Evolutionary conservation across 2,888 invertebrate genomes (phyloP), one percentile per base, ranked within the genome.

Genomic region (Caenorhabditis doughertyi): DNA sequence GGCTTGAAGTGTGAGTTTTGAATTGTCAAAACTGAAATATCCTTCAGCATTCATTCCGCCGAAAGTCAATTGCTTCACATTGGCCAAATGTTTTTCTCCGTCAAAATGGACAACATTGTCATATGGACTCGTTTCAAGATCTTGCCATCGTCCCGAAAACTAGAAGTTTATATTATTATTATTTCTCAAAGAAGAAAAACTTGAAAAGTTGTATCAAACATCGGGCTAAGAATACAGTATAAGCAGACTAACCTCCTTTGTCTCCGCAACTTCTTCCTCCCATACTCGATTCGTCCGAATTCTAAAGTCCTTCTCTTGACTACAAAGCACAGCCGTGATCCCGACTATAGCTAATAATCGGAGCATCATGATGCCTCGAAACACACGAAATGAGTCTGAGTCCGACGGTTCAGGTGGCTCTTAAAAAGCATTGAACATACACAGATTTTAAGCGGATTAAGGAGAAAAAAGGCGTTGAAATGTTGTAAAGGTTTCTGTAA

Each of bases 41-140:
- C 88, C 91, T 62, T 91, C 91, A 5, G 90, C 90, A 76, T 90
- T 91, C 67, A 71, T 60, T 16, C 91, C 91, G 2, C 89, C 89
- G 58, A 91, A 91, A 0, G 91, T 91, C 23, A 91, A 58, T 49
- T 91, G 91, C 39, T 88, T 85, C 16, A 91, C 88, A 79, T 89
- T 91, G n/a, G 79, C 83, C 27, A 91, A 71, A 74, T 89, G 88
- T 9, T 25, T 84, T 77, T 90, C 87, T 16, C 83, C 84, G 23
- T 85, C 83, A 49, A 81, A 87, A 56, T 87, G 87, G 8, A 87
- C 77, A 2, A 85, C 49, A n/a, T 80, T 80, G 56, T 87, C 87
- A 51, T 85, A 87, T 0, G 84, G 79, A 21, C 13, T 21, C 0
- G 87, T 87, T 49, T 81, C 79, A 16, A 85, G 67, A 56, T 87